A percentile compares a stretch with the other conserved stretches of the same genome.
These are phyloP conservation scores for Mormyrus proboscirostris DNA, from an alignment of 2,797 vertebrate genomes.

Conservation along the genomic window DNA sequence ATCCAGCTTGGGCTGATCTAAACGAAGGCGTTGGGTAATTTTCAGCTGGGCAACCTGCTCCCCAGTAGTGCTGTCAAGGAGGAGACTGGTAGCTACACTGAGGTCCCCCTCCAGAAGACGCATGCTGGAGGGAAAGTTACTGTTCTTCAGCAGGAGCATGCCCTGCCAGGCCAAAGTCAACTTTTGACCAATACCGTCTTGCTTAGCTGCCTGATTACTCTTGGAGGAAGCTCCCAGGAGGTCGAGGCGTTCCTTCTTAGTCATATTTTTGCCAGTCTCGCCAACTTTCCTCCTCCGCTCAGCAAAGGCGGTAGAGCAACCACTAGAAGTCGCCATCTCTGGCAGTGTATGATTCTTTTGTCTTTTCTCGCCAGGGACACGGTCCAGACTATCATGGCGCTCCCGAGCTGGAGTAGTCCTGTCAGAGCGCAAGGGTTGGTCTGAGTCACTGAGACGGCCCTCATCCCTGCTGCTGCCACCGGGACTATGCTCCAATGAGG, in stretches of 20 bases:
- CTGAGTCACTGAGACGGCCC: constrained; percentile 81
- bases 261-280: constrained; percentile 69
- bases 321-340: constrained; percentile 35
- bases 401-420: constrained; percentile 74
- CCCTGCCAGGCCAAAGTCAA: constrained; percentile 91
- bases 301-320: background rate
- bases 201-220: constrained; percentile 52
- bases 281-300: constrained; percentile 68
- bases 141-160: constrained; percentile 96
- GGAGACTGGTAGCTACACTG: constrained; percentile 81
- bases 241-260: constrained; percentile 71
- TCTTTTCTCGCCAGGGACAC: constrained; percentile 65
- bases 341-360: constrained; percentile 49
- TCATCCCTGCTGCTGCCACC: constrained; percentile 81
- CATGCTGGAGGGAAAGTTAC: constrained; percentile 98
- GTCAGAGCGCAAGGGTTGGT: constrained; percentile 75
- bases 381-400: constrained; percentile 73
- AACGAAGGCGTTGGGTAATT: constrained; percentile 94
- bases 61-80: constrained; percentile 76
- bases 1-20: constrained; percentile 97
- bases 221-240: constrained; percentile 45
- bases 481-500: constrained; percentile 74
- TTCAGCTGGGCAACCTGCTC: constrained; percentile 90
- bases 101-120: constrained; percentile 92
- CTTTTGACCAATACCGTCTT: constrained; percentile 62